A percentile compares a stretch with the other conserved stretches of the same genome.
Conservation (phyloP, 2,797 vertebrate species). For the Pipistrellus pygmaeus region DNA sequence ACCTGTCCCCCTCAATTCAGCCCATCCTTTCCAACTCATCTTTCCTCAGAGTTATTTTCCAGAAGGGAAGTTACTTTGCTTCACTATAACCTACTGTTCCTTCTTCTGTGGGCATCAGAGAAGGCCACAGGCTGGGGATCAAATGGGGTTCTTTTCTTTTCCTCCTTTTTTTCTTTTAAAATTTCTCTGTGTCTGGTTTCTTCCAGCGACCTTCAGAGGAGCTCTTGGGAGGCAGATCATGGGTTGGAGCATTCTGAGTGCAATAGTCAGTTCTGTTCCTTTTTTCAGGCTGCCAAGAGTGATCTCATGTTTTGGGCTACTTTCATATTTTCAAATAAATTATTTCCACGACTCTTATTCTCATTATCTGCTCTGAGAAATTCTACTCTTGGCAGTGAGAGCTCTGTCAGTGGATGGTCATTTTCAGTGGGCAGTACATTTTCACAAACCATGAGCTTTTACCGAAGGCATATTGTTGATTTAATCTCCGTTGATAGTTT, state of each 20-base stretch:
- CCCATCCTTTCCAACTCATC: background rate
- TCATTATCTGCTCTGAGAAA: slow-evolving; percentile 71
- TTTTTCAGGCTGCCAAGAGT: slow-evolving; percentile 71
- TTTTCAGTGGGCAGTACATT: background rate
- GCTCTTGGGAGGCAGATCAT: background rate
- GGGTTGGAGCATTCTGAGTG: background rate
- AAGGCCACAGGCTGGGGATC: background rate
- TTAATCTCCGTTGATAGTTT: background rate
- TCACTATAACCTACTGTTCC: background rate
- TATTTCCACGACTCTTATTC: slow-evolving; percentile 70
- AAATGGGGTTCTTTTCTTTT: background rate
- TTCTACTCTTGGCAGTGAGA: slow-evolving; percentile 37
- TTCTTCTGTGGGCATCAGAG: background rate
- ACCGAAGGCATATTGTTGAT: background rate
- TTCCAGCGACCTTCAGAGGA: background rate
- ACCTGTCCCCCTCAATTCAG: background rate
- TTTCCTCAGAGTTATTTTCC: background rate
- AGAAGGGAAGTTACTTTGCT: background rate
- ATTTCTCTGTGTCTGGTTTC: slow-evolving; percentile 24
- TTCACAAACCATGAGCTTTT: background rate
- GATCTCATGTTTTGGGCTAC: slow-evolving; percentile 72
- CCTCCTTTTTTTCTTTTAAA: background rate
- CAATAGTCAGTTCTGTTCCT: slow-evolving; percentile 56
- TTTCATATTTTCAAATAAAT: slow-evolving; percentile 78
- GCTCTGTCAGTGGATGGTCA: slow-evolving; percentile 36